Evolutionary conservation across 2,888 invertebrate species (phyloP), one percentile per base, ranked within the genome.

Genomic region (Pterostichus madidus): DNA sequence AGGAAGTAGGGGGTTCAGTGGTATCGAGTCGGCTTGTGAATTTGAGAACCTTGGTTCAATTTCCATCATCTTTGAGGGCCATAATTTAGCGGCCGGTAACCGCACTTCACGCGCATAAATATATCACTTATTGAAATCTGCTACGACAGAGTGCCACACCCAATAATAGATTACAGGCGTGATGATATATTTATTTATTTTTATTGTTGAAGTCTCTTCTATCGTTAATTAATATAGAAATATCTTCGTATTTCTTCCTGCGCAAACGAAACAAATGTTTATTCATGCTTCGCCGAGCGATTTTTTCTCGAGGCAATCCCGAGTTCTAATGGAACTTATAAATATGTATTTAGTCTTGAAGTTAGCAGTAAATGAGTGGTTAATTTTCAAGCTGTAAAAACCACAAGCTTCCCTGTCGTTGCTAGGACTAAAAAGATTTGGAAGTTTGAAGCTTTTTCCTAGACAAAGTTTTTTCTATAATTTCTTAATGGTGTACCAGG

Each of bases 321-420:
- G 24, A 24, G 24, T 2, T 59, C 59, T 35, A 32, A 64, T 64
- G 59, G 24, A 77, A 56, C 77, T 77, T 77, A 77, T 77, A 77
- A 77, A 77, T 77, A 77, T 77, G 77, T 77, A 77, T 56, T 77
- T 77, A 56, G 56, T 56, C 77, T 35, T 56, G 39, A 56, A 77
- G 59, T 53, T 56, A 15, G 77, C 15, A 53, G 77, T 77, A 77
- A 77, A 56, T 77, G 59, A 77, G 77, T 77, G 59, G 77, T 77
- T 77, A 77, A 77, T 77, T 76, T 56, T 77, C 52, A 13, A 6
- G 77, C 44, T 52, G 53, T 39, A 77, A 77, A 77, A 77, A 77
- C 35, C 39, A 11, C 56, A 13, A 52, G 53, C 39, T 56, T 53
- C 77, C n/a, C 24, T 13, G n/a, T 32, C 32, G 24, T 10, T 6